phyloP scores from a whole-genome alignment of 2,888 invertebrate genomes.

The Acrobasis repandana region DNA sequence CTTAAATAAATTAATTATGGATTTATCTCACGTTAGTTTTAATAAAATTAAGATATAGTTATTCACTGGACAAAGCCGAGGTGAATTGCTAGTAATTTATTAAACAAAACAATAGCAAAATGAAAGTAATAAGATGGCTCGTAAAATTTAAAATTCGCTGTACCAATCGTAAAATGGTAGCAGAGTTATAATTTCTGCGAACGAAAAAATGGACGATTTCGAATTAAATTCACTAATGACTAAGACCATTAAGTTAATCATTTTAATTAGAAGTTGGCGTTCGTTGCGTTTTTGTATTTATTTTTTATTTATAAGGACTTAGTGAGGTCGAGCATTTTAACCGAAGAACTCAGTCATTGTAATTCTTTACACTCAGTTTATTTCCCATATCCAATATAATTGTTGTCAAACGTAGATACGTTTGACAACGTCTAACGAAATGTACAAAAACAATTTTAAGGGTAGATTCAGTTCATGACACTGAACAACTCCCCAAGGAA shows the following conservation, averaged over 20 bases:
- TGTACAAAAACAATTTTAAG: no score
- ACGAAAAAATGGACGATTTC: constrained; percentile 68
- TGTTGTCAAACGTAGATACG: no score
- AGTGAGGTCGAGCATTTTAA: constrained; percentile 27
- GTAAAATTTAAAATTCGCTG: constrained; percentile 55
- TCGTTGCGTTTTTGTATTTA: constrained; percentile 48
- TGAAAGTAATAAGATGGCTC: constrained; percentile 48
- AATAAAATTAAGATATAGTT: no score
- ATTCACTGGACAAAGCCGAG: no score
- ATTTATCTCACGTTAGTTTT: no score
- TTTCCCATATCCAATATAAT: no score
- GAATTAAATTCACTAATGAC: constrained; percentile 84
- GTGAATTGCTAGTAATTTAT: neutral
- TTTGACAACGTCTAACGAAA: no score
- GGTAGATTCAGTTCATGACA: no score
- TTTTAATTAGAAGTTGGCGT: constrained; percentile 81
- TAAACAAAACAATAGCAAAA: constrained; percentile 47
- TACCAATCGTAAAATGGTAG: constrained; percentile 61
- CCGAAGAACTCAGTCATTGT: neutral
- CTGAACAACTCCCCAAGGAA: no score
- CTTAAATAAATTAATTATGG: no score
- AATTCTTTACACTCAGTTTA: no score
- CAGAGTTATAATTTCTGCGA: constrained; percentile 64
- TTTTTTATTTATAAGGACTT: constrained; percentile 43
- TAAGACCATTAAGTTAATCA: constrained; percentile 83